Conservation (phyloP, 2,113 vertebrate genomes). For the Brachionichthys hirsutus region DNA sequence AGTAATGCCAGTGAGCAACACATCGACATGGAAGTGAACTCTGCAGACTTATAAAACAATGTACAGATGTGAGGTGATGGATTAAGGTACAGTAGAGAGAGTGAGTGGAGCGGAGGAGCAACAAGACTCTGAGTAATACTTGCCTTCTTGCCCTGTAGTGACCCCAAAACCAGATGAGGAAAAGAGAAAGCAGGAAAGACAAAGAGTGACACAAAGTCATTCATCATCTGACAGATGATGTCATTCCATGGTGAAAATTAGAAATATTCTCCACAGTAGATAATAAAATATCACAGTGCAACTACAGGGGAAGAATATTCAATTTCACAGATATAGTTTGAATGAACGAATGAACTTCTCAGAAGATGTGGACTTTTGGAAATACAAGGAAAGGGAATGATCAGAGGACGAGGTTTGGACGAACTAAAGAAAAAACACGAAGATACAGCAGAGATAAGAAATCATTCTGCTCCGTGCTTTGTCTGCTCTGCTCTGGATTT, state of each 20-base stretch:
- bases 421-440: constrained; percentile 2
- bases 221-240: constrained; percentile 32
- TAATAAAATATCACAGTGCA: constrained; percentile 8
- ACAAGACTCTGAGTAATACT: constrained; percentile 59
- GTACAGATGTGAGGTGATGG: constrained; percentile 53
- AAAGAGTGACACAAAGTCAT: constrained; percentile 47
- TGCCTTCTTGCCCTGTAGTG: constrained; percentile 69
- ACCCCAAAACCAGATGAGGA: constrained; percentile 40
- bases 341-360: too few species aligned
- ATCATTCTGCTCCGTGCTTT: constrained; percentile 8
- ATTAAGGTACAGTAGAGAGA: constrained; percentile 33
- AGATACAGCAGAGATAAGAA: constrained; percentile 3
- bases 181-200: constrained; percentile 36
- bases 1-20: background rate
- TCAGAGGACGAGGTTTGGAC: background rate
- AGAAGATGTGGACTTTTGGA: too few species aligned
- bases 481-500: constrained; percentile 34
- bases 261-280: constrained; percentile 27
- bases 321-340: background rate
- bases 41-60: constrained; percentile 14
- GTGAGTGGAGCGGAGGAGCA: constrained; percentile 8
- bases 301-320: constrained; percentile 2
- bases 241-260: constrained; percentile 29
- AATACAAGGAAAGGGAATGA: background rate
- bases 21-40: constrained; percentile 6